These are phyloP conservation scores for Chrysogorgia sp. DNA, from an alignment of 92 coral and sea anemone species.

Conservation along the genomic window DNA sequence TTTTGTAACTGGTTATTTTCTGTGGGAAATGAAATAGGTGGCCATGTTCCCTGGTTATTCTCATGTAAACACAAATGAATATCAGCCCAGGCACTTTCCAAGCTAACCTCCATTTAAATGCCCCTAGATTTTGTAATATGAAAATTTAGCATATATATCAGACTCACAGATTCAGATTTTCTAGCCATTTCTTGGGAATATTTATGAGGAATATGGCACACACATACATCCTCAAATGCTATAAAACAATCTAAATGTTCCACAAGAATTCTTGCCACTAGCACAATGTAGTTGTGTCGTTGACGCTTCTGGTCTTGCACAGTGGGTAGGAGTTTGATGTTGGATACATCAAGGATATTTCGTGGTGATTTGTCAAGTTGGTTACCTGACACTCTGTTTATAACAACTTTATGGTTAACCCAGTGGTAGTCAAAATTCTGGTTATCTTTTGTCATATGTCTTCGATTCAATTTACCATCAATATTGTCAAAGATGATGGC, in stretches of 20 bases:
- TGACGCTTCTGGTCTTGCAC: slow-evolving; percentile 52
- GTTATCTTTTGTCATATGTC: slow-evolving; percentile 53
- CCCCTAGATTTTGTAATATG: not conserved
- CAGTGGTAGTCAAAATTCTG: slow-evolving; percentile 64
- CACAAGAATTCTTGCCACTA: slow-evolving; percentile 63
- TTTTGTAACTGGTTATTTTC: no score
- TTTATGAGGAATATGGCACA: slow-evolving; percentile 59
- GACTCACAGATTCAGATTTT: slow-evolving; percentile 41
- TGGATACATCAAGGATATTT: slow-evolving; percentile 23
- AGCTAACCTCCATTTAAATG: not conserved
- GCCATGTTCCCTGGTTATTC: no score
- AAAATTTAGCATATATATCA: not conserved
- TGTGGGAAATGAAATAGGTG: no score
- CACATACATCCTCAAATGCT: slow-evolving; percentile 53
- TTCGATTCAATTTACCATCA: slow-evolving; percentile 42
- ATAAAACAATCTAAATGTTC: slow-evolving; percentile 43
- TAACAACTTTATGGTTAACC: slow-evolving; percentile 53
- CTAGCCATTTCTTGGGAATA: slow-evolving; percentile 43
- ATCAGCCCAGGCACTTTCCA: no score
- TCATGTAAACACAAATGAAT: no score
- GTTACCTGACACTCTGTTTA: slow-evolving; percentile 58
- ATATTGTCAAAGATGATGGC: slow-evolving; percentile 59
- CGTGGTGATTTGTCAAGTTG: slow-evolving; percentile 27
- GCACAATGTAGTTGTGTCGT: slow-evolving; percentile 56
- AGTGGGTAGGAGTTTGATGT: slow-evolving; percentile 47